Evolutionary conservation across 1,140 invertebrate genomes (phyloP).

Genomic region (Ooceraea biroi): DNA sequence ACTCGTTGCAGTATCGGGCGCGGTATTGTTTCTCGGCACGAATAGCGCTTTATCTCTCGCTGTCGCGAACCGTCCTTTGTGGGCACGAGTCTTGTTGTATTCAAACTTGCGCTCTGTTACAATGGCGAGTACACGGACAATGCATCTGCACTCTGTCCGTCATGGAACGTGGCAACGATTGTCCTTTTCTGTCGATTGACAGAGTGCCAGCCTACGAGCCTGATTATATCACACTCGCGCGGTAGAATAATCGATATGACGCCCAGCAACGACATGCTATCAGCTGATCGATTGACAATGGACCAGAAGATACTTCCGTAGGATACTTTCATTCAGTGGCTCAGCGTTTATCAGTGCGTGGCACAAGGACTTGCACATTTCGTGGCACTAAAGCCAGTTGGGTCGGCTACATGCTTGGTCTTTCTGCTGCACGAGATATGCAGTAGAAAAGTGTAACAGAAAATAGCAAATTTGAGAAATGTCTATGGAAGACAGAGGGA

Average conservation of each 20-base stretch:
- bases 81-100: constrained; percentile 20
- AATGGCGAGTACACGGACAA: constrained; percentile 31
- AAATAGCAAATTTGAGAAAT: no score
- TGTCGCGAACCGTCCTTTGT: constrained; percentile 18
- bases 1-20: not conserved
- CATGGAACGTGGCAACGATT: not conserved
- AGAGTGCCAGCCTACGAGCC: not conserved
- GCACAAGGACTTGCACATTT: not conserved
- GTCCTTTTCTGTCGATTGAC: not conserved
- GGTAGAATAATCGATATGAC: constrained; percentile 51
- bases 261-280: constrained; percentile 17
- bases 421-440: constrained; percentile 14
- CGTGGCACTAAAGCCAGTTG: not conserved
- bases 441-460: no score
- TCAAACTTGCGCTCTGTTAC: not conserved
- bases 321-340: constrained; percentile 69
- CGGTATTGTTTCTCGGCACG: constrained; percentile 19
- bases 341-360: constrained; percentile 3
- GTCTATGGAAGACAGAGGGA: no score
- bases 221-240: not conserved
- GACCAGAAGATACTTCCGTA: constrained; percentile 60
- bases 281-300: constrained; percentile 62
- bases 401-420: not conserved
- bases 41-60: constrained; percentile 16
- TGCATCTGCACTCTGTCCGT: not conserved